Evolutionary conservation across 2,888 invertebrate genomes (phyloP), one percentile per base, ranked within the genome.

Genomic region (Ophioninae sp.): DNA sequence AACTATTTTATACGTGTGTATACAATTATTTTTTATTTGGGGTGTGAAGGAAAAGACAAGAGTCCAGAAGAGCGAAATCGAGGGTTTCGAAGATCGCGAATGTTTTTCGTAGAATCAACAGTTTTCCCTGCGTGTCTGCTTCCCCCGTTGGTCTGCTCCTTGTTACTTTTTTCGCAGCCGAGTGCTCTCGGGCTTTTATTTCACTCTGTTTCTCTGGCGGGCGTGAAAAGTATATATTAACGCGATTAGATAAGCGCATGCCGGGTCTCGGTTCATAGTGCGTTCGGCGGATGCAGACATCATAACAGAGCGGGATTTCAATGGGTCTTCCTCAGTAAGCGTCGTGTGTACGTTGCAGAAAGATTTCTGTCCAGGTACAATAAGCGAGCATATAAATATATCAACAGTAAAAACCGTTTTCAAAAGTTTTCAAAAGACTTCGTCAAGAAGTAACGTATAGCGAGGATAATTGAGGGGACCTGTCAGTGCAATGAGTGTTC

Each of bases 231-330:
- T 79, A 73, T 79, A 67, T 79, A 79, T 85, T 81, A 80, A 58
- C 75, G 87, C 87, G 92, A 92, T 92, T 92, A 92, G 92, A 92
- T 92, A 92, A 92, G 90, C 85, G 85, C 82, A 20, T 41, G 64
- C 67, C 71, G 74, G 74, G 68, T 79, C 86, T 86, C 90, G 90
- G 92, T 92, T 92, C 92, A 92, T 91, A 92, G 92, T 92, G 90
- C 92, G 91, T 85, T 82, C 59, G 22, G 86, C 88, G 87, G 91
- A 91, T 89, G 90, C 90, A 89, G 90, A 90, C 87, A 89, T 90
- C 92, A 92, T 92, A 92, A 92, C 92, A 92, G 89, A 89, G 89
- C 88, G 88, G 83, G 91, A 89, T 88, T 87, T 79, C 83, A 79
- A 87, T 86, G 87, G 83, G 80, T 76, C 86, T 84, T 87, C 84